Base-by-base conservation (phyloP, 2,888 invertebrate species). In the Drosophila peninsularis region DNA sequence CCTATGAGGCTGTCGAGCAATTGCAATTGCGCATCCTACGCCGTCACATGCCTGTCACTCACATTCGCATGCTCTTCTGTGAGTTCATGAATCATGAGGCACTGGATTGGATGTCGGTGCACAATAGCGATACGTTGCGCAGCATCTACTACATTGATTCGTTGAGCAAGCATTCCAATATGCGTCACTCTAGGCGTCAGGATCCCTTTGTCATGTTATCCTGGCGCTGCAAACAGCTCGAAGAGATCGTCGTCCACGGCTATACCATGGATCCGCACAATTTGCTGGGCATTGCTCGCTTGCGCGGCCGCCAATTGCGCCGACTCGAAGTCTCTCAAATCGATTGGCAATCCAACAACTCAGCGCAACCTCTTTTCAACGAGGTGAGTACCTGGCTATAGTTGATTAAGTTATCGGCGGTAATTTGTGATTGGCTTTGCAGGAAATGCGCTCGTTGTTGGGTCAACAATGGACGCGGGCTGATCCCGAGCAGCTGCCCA, bases 61-160 rank as follows among this genome's bases (percentile, higher is more conserved):
- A 96, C 91, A 93, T 96, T 55, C 94, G 95, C 88, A 95, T 95
- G 61, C 94, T 96, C 78, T 96, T 96, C 92, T 96, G 96, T 91
- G 95, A 95, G 91, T 93, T 93, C 90, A 92, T 92, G 88, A 92
- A 92, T 78, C 83, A 90, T 27, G 90, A 90, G 41, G 92, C 92
- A 14, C 83, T 92, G 50, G 91, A 92, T 63, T 91, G 92, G 88
- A 84, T 92, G 85, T 92, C 92, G 1, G 65, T 90, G 53, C 88
- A 91, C 53, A 91, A 91, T 62, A 90, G 87, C 69, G 82, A 88
- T 45, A 92, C 92, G 2, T 63, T 92, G 32, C 91, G 90, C 45
- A 92, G 92, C 80, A 90, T 92, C 79, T 90, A 91, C 62, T 92
- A 92, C 85, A 90, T 92, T 75, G 92, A 92, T 80, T 90, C 92